Evolutionary conservation across 2,113 vertebrate genomes (phyloP).

Genomic region (Circaetus cinerascens): DNA sequence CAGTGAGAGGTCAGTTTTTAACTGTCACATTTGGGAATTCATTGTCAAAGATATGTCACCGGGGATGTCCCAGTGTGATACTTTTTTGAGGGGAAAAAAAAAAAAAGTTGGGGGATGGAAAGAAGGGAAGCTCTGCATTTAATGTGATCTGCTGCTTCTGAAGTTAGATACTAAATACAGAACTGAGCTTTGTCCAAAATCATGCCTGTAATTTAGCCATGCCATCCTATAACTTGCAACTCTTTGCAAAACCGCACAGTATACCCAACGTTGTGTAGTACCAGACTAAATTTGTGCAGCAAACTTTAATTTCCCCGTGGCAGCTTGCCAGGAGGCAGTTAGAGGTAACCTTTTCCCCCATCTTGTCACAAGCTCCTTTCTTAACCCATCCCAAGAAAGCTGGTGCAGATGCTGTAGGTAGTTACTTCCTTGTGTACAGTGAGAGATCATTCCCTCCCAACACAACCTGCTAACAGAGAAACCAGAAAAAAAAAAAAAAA

Average conservation of each 20-base stretch:
- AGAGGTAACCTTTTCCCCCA: not conserved
- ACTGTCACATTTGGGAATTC: not conserved
- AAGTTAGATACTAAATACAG: not conserved
- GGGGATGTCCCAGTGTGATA: not conserved
- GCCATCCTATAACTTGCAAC: not conserved
- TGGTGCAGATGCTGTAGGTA: not conserved
- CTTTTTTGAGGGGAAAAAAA: not conserved
- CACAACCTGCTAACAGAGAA: not conserved
- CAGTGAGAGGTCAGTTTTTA: not conserved
- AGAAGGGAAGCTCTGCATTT: not conserved
- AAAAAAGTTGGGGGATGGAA: not conserved
- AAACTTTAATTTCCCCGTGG: not conserved
- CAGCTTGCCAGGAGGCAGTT: not conserved
- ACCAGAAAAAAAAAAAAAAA: not conserved
- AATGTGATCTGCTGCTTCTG: not conserved
- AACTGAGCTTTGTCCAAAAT: not conserved
- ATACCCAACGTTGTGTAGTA: accelerated
- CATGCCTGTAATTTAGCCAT: not conserved
- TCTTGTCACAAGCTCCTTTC: not conserved
- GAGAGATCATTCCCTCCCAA: not conserved
- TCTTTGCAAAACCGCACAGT: not conserved
- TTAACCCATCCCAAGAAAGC: not conserved
- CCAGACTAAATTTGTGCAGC: not conserved
- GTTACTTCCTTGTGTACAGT: accelerated
- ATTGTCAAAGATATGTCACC: not conserved